Evolutionary conservation across 1,140 invertebrate genomes (phyloP), one percentile per base, ranked within the genome.

Genomic region (Bombus vancouverensis): DNA sequence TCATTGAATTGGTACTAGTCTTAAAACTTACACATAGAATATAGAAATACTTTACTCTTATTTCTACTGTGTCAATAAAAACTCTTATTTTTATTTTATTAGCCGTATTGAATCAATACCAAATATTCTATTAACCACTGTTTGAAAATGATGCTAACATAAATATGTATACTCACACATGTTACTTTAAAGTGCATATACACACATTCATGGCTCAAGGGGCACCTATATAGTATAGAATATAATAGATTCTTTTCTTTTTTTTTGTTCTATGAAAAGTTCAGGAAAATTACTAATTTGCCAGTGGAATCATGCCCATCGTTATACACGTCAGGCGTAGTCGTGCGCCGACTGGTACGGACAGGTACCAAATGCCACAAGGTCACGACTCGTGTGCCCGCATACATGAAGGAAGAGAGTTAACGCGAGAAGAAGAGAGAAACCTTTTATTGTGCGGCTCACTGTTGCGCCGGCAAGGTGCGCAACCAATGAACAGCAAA

Each of bases 341-440:
- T 90, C 88, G 90, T 93, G 89, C 88, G 90, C 90, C 82, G 93
- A 77, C 93, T 94, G 94, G 94, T 93, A 95, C 94, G 90, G 90
- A 91, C 94, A 94, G 94, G 94, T 95, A 95, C 94, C 93, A 94
- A 95, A 94, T 94, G 94, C 94, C 94, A 94, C 94, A 95, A 95
- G 94, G 94, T 95, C 94, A 94, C 91, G 90, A 93, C 91, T 92
- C 87, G 85, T 84, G 88, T 87, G 86, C 86, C 83, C 89, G 83
- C 90, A 92, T 86, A 88, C 89, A 91, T 13, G 25, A 65, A 57
- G 73, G 44, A 77, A 83, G 32, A 42, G 66, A 70, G 32, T 18
- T 22, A 34, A 53, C 13, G 4, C 42, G 66, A 72, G 44, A 68
- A 34, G 34, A 12, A 3, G 34, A 47, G 74, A 83, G 81, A 70